Evolutionary conservation across 2,888 invertebrate genomes (phyloP).

Genomic region (Julus scanicus): DNA sequence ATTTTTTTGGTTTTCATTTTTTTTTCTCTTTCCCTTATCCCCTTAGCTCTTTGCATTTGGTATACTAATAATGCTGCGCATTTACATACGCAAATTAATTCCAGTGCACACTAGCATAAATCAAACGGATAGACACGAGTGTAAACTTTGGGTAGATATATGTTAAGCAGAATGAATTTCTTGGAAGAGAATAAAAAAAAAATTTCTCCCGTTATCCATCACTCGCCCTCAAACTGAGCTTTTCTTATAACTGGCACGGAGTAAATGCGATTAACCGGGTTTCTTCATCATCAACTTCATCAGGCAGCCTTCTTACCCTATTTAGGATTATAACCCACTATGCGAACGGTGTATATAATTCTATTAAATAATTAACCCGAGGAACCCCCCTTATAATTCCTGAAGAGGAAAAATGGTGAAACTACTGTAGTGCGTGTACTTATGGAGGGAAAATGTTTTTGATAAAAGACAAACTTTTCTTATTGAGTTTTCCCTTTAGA

Average conservation of each 20-base stretch:
- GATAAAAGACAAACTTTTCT: too few species aligned
- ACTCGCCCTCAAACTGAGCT: conserved; percentile 32
- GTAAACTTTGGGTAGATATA: conserved; percentile 40
- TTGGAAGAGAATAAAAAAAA: conserved; percentile 24
- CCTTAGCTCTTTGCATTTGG: conserved; percentile 43
- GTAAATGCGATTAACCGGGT: conserved; percentile 34
- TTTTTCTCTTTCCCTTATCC: conserved; percentile 19
- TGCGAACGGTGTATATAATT: neutral
- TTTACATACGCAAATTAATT: conserved; percentile 47
- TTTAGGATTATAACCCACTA: neutral
- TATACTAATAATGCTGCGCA: conserved; percentile 45
- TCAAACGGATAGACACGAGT: conserved; percentile 43
- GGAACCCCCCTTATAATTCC: conserved; percentile 22
- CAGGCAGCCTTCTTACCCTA: conserved; percentile 4
- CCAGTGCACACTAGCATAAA: conserved; percentile 43
- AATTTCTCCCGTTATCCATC: conserved; percentile 17
- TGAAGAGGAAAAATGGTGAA: neutral
- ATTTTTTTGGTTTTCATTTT: neutral
- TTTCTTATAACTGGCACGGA: conserved; percentile 23
- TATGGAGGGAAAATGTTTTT: neutral
- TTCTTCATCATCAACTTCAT: conserved; percentile 45
- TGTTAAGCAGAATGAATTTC: conserved; percentile 45
- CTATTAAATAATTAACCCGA: conserved; percentile 40
- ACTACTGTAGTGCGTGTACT: neutral
- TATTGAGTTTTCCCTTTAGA: too few species aligned